These are phyloP conservation scores for Marmota flaviventris DNA, from an alignment of 2,113 vertebrate genomes.

Conservation along the genomic window DNA sequence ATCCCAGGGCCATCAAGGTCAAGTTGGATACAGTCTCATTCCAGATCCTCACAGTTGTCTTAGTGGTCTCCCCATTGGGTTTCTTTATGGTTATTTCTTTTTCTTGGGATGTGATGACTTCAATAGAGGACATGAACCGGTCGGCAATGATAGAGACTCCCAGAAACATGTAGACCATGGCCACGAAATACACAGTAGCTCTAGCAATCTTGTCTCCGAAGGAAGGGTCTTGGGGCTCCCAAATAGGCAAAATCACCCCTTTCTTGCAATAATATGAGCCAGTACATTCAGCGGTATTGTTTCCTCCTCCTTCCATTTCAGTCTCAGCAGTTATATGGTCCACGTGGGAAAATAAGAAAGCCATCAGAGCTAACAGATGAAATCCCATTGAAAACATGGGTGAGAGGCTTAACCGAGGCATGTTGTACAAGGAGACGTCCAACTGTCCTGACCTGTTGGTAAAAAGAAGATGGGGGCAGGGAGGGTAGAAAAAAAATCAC, in stretches of 20 bases:
- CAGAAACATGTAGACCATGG: conserved; percentile 97
- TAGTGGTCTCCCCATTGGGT: conserved; percentile 95
- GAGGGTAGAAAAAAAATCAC: conserved; percentile 6
- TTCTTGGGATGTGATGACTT: conserved; percentile 99
- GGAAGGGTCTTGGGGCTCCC: conserved; percentile 93
- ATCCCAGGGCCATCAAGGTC: conserved; percentile 98
- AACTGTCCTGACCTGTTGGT: conserved; percentile 80
- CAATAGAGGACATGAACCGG: conserved; percentile 99
- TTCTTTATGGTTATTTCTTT: conserved; percentile 96
- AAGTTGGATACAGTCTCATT: conserved; percentile 99
- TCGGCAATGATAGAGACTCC: conserved; percentile 99
- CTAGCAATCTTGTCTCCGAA: conserved; percentile 95
- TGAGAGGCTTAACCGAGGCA: conserved; percentile 84
- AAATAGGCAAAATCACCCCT: conserved; percentile 96
- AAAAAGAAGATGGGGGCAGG: conserved; percentile 65
- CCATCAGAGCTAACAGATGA: conserved; percentile 85
- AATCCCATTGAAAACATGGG: conserved; percentile 75
- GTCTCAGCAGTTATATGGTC: conserved; percentile 66
- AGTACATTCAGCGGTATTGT: conserved; percentile 87
- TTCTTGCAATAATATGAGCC: conserved; percentile 92
- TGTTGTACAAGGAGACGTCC: conserved; percentile 80
- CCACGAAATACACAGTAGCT: conserved; percentile 97
- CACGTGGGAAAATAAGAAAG: conserved; percentile 85
- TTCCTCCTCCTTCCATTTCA: conserved; percentile 81
- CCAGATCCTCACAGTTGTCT: conserved; percentile 96